Conservation (phyloP, 2,113 vertebrate genomes). For the Anarrhichthys ocellatus region DNA sequence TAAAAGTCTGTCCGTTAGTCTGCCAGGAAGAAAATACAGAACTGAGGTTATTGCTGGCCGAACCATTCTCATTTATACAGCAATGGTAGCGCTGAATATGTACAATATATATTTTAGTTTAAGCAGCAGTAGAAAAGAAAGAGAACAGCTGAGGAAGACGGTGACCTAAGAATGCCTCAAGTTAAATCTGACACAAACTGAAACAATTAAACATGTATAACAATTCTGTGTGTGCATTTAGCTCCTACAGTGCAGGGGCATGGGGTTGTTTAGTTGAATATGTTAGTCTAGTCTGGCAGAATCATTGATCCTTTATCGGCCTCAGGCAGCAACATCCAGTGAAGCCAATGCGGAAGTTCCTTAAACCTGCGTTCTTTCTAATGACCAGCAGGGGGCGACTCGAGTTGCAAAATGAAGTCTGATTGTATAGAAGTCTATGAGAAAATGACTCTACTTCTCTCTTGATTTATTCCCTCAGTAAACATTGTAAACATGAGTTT, state of each 20-base stretch:
- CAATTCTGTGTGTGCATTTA: background rate
- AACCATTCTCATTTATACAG: slow-evolving; percentile 4
- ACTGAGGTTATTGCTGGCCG: background rate
- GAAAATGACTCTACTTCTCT: background rate
- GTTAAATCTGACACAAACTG: background rate
- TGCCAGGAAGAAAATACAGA: slow-evolving; percentile 21
- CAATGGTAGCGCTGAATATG: background rate
- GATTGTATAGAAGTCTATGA: no score
- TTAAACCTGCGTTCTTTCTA: background rate
- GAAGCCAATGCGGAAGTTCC: background rate
- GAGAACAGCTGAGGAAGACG: background rate
- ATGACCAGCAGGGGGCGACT: background rate
- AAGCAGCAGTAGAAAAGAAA: background rate
- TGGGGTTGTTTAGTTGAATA: background rate
- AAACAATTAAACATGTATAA: background rate
- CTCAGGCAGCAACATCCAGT: background rate
- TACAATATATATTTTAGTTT: background rate
- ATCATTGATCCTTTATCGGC: background rate
- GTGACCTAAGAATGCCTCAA: background rate
- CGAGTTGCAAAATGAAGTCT: no score
- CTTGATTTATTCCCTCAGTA: background rate
- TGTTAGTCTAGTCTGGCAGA: background rate
- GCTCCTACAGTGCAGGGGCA: background rate
- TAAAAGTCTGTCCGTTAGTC: slow-evolving; percentile 13
- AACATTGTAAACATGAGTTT: background rate